Evolutionary conservation across 2,797 vertebrate genomes (phyloP), one percentile per base, ranked within the genome.

Genomic region (Acestrorhynchus altus): DNA sequence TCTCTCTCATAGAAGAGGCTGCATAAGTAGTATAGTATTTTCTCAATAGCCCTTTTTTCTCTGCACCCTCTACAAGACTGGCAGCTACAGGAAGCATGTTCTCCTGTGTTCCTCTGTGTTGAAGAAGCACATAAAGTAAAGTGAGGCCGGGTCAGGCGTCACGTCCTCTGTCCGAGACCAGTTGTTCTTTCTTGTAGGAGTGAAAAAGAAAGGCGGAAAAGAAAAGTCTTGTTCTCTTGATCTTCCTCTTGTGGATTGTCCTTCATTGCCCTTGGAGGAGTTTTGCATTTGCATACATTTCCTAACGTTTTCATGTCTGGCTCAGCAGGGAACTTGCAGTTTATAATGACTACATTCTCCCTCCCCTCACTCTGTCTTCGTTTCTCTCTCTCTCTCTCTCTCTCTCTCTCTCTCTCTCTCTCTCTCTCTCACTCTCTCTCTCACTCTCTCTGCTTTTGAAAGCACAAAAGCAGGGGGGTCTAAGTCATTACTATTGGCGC

Each of bases 1-100:
- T 22, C 35, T 39, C 46, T 51, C 16, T 15, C 49, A 24, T n/a
- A 60, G 52, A 47, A 22, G 64, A 40, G 49, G 24, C 69, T 72
- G 60, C 49, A 46, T 16, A 35, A 72, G 68, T 9, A 47, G 28
- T 78, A 78, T n/a, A 78, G 72, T 73, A 78, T 66, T 59, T 65
- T 47, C 61, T 78, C 69, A 67, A 66, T 66, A 59, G 70, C 40
- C 2, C 26, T 18, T 40, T n/a, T n/a, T n/a, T 70, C 54, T 71
- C n/a, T 13, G 13, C 13, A 8, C 39, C 51, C 7, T 67, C n/a
- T 28, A 78, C 65, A 65, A 72, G 59, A 63, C 26, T 40, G 51
- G 40, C 52, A 51, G 52, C 15, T 3, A n/a, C 40, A 15, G 28
- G 51, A 24, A 18, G 74, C 28, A 1, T 24, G 64, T 59, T n/a